Evolutionary conservation across 2,113 vertebrate species (phyloP).

Genomic region (Malurus melanocephalus): DNA sequence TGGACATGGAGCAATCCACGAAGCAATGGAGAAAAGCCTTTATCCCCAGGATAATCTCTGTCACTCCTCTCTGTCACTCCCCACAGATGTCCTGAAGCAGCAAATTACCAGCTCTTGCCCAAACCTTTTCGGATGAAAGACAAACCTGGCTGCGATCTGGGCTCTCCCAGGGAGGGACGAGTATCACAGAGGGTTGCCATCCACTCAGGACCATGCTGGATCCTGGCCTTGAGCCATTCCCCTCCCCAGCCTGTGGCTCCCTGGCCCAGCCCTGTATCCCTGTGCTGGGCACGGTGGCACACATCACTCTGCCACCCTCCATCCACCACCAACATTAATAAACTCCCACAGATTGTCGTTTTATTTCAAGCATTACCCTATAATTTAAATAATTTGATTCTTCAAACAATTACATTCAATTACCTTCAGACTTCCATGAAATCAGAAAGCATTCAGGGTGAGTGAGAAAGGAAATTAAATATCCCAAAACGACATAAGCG

Average conservation of each 20-base stretch:
- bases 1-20: accelerated
- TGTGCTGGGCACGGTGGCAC: accelerated
- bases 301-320: accelerated
- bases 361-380: not conserved
- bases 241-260: not conserved
- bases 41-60: not conserved
- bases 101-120: not conserved
- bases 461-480: conserved; percentile 21
- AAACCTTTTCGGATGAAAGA: not conserved
- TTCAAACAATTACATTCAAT: conserved; percentile 57
- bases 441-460: conserved; percentile 13
- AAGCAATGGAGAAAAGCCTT: not conserved
- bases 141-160: accelerated
- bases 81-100: not conserved
- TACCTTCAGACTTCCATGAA: conserved; percentile 28
- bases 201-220: accelerated
- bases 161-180: not conserved
- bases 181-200: not conserved
- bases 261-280: not conserved
- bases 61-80: not conserved
- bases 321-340: not conserved
- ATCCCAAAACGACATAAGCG: not conserved
- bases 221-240: not conserved
- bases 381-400: conserved; percentile 42
- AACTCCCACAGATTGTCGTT: conserved; percentile 10